Evolutionary conservation across 2,888 invertebrate species (phyloP).

Genomic region (Ischnura elegans): DNA sequence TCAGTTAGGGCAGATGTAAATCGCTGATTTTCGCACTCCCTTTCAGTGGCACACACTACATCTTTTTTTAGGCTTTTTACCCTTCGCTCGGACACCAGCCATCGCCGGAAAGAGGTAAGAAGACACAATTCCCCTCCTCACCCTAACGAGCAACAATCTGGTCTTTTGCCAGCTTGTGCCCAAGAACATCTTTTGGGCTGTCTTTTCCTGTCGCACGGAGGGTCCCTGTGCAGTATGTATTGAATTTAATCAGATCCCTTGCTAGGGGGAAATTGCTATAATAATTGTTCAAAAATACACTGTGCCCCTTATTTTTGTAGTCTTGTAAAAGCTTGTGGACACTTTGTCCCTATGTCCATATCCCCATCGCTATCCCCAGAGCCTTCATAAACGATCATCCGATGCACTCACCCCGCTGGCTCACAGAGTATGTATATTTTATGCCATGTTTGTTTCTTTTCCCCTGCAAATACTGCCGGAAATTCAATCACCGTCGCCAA

Average conservation of each 20-base stretch:
- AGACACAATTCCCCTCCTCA: neutral
- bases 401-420: neutral
- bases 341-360: neutral
- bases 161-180: neutral
- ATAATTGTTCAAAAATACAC: neutral
- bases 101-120: neutral
- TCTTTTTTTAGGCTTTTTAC: neutral
- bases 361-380: neutral
- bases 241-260: neutral
- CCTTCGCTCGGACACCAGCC: neutral
- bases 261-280: neutral
- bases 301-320: neutral
- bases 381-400: neutral
- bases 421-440: too few species aligned
- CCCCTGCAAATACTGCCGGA: too few species aligned
- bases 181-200: neutral
- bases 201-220: neutral
- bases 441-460: too few species aligned
- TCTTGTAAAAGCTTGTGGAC: neutral
- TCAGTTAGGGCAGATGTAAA: neutral
- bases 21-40: neutral
- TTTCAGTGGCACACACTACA: neutral
- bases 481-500: too few species aligned
- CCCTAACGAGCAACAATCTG: neutral
- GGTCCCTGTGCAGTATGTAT: neutral